Conservation (phyloP, 2,113 vertebrate species). For the Lophochroa leadbeateri region DNA sequence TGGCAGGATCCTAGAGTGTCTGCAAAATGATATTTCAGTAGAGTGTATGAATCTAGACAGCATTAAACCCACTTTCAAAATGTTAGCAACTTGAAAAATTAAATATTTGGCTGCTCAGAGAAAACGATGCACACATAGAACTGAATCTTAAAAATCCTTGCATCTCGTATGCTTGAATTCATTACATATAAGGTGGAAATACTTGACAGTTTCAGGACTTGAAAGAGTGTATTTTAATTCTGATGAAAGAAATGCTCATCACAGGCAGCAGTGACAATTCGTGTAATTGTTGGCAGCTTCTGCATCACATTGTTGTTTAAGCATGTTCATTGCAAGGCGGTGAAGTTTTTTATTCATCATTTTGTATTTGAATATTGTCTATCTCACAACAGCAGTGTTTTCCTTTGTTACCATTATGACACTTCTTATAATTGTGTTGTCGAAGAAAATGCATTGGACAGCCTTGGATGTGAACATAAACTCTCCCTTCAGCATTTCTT, state of each 20-base stretch:
- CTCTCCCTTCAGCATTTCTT: neutral
- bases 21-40: neutral
- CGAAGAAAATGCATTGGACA: neutral
- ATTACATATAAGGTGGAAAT: neutral
- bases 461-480: neutral
- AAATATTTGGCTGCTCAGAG: neutral
- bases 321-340: neutral
- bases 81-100: neutral
- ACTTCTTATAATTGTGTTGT: neutral
- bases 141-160: neutral
- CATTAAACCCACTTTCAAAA: neutral
- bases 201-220: neutral
- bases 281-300: conserved; percentile 18
- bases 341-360: neutral
- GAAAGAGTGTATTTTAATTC: conserved; percentile 30
- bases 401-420: conserved; percentile 4
- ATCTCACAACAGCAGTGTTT: neutral
- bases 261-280: neutral
- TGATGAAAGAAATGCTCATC: neutral
- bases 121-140: neutral
- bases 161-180: neutral
- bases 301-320: neutral
- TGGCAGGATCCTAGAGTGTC: neutral
- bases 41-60: neutral
- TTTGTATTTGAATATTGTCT: neutral